Evolutionary conservation across 1,140 invertebrate species (phyloP), one percentile per base, ranked within the genome.

Genomic region (Ceratoteleas bidentatus): DNA sequence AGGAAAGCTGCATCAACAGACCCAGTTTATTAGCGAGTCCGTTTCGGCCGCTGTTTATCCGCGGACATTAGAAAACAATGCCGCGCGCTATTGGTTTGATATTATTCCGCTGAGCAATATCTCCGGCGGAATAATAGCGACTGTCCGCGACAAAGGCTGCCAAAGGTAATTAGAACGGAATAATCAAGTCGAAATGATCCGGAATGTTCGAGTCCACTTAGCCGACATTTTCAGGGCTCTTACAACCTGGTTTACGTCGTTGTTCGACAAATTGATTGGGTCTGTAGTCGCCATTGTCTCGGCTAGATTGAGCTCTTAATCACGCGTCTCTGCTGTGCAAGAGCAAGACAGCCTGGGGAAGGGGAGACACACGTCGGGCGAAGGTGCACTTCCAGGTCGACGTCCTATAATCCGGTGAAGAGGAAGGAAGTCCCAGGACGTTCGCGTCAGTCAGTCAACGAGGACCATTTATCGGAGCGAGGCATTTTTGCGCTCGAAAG

Each of bases 221-320:
- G 52, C 66, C 76, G 68, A 83, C 66, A 77, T 81, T 84, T 84
- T 77, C 64, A 81, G 62, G 11, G 76, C 74, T 60, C 73, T 78
- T 80, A 69, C 45, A 65, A 58, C 62, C 77, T 77, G 66, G 68
- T 70, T 84, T 81, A 78, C 85, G 88, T 90, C 86, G 88, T 86
- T 89, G 88, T 87, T 78, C 87, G 82, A 89, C 88, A 88, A 89
- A 89, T 89, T 88, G 88, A 85, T 83, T 80, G 84, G 83, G 85
- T 85, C 86, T 84, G 86, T 85, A 85, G 85, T 87, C 54, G 87
- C 78, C 75, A 89, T 90, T 89, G 88, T 89, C 84, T 88, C 86
- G 80, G 70, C 56, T 75, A 85, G 86, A 89, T 88, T 89, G 86
- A 86, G 76, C 87, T 85, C 78, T 89, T 87, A 88, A 90, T 88